Evolutionary conservation across 2,797 vertebrate species (phyloP).

Genomic region (Cossypha polioptera): DNA sequence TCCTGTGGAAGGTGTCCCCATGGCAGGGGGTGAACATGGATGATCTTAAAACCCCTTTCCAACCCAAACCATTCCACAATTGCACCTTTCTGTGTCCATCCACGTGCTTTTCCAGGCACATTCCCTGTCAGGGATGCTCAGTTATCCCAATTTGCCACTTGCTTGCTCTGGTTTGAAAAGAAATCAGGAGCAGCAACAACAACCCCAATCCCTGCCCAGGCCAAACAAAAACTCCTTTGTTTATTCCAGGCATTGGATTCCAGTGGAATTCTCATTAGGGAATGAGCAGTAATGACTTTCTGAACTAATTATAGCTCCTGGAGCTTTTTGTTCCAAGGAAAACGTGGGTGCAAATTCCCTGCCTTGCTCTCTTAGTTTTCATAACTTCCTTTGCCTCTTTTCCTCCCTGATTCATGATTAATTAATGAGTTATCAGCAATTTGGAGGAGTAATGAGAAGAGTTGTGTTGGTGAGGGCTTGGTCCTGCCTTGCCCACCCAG

Average conservation of each 20-base stretch:
- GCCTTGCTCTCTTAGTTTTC: not conserved
- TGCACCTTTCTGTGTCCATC: fast-evolving
- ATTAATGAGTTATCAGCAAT: not conserved
- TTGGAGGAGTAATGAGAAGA: not conserved
- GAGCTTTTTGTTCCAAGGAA: not conserved
- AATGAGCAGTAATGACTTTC: not conserved
- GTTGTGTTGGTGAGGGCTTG: not conserved
- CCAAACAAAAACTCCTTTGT: conserved; percentile 22
- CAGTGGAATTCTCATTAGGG: conserved; percentile 6
- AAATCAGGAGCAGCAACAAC: not conserved
- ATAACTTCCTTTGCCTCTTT: not conserved
- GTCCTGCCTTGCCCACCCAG: not conserved
- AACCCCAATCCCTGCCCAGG: not conserved
- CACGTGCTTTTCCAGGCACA: fast-evolving
- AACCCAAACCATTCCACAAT: not conserved
- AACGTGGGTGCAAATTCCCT: not conserved
- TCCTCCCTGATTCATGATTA: not conserved
- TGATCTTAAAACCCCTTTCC: not conserved
- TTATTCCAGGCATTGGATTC: not conserved
- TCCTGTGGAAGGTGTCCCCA: fast-evolving
- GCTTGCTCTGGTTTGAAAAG: not conserved
- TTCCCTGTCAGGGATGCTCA: not conserved
- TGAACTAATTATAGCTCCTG: conserved; percentile 44
- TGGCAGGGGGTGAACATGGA: fast-evolving
- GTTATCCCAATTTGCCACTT: not conserved